Conservation (phyloP, 2,888 invertebrate species). For the Eurytoma adleriae region DNA sequence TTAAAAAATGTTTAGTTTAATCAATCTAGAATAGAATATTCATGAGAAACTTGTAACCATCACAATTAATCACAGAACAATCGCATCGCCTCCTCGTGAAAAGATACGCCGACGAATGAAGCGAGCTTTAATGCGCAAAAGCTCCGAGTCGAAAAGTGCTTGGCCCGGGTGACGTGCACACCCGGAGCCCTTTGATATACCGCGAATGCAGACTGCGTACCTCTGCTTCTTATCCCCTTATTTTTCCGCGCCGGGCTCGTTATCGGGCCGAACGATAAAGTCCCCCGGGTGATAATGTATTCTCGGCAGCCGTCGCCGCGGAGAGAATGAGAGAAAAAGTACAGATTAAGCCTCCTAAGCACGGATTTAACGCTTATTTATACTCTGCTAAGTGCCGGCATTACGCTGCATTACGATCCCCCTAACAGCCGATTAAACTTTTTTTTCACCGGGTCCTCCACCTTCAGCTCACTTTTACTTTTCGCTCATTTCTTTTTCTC, state of each 20-base stretch:
- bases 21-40: too few relatives aligned
- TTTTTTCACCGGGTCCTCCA: slow-evolving; percentile 38
- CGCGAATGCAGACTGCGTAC: slow-evolving; percentile 38
- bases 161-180: background rate
- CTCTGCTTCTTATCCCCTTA: slow-evolving; percentile 39
- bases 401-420: slow-evolving; percentile 71
- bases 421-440: slow-evolving; percentile 67
- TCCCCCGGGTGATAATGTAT: slow-evolving; percentile 72
- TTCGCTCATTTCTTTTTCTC: background rate
- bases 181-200: slow-evolving; percentile 43
- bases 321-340: slow-evolving; percentile 65
- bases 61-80: background rate
- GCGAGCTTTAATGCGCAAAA: slow-evolving; percentile 30
- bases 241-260: slow-evolving; percentile 59
- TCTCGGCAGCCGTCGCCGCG: slow-evolving; percentile 64
- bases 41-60: background rate
- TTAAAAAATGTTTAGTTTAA: background rate
- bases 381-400: slow-evolving; percentile 74
- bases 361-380: slow-evolving; percentile 76
- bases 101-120: slow-evolving; percentile 14
- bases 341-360: slow-evolving; percentile 75
- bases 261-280: slow-evolving; percentile 70
- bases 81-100: background rate
- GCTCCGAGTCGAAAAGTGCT: background rate
- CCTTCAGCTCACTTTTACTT: background rate